A percentile compares a stretch with the other conserved stretches of the same genome.
These are phyloP conservation scores for rabbit (Oryctolagus cuniculus) DNA, from an alignment of 2,113 vertebrate species.

Conservation along the genomic window mOryCun1.1 NC_091438.1:76280501-76281000, in stretches of 20 bases:
- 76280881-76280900: background rate
- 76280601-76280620: background rate
- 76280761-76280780: background rate
- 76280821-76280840: slow-evolving; percentile 9
- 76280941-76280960: background rate
- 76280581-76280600: background rate
- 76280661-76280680: background rate
- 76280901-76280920: background rate
- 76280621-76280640: background rate
- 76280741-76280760: background rate
- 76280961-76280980: background rate
- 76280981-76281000: background rate
- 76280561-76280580: background rate
- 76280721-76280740: background rate
- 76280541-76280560: background rate
- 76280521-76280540: background rate
- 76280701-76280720: background rate
- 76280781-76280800: background rate
- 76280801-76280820: background rate
- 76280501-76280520: background rate
- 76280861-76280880: background rate
- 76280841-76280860: background rate
- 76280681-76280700: background rate
- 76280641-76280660: background rate
- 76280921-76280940: background rate